Evolutionary conservation across 2,888 invertebrate genomes (phyloP).

Genomic region (Hirtodrosophila confusa): DNA sequence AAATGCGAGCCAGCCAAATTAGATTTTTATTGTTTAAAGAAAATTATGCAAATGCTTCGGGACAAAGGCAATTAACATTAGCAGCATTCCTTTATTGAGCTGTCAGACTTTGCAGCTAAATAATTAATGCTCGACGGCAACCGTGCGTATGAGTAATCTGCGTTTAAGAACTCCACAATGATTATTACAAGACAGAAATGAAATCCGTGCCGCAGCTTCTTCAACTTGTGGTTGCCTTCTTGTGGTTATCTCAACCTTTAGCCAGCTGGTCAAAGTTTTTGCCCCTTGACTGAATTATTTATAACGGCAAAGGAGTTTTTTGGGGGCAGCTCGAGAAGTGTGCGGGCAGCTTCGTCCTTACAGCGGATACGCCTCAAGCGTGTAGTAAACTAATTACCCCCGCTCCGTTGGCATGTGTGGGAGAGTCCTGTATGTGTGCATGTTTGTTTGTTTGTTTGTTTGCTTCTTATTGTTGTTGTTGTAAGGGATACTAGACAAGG

Average conservation of each 20-base stretch:
- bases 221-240: slow-evolving; percentile 57
- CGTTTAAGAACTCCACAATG: slow-evolving; percentile 64
- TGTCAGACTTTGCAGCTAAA: slow-evolving; percentile 51
- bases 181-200: slow-evolving; percentile 29
- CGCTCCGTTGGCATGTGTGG: slow-evolving; percentile 26
- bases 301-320: slow-evolving; percentile 39
- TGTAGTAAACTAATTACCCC: slow-evolving; percentile 78
- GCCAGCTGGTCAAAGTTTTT: slow-evolving; percentile 68
- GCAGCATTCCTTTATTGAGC: slow-evolving; percentile 52
- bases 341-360: slow-evolving; percentile 27
- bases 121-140: slow-evolving; percentile 61
- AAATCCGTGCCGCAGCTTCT: slow-evolving; percentile 46
- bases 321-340: slow-evolving; percentile 2
- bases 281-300: slow-evolving; percentile 67
- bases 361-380: slow-evolving; percentile 61
- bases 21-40: slow-evolving; percentile 82
- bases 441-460: slow-evolving; percentile 34
- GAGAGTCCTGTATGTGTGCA: slow-evolving; percentile 26
- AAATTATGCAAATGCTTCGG: slow-evolving; percentile 81
- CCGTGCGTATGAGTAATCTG: slow-evolving; percentile 82
- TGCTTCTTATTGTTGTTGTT: slow-evolving; percentile 31
- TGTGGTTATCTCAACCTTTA: slow-evolving; percentile 48
- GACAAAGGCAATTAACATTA: slow-evolving; percentile 73
- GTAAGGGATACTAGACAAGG: slow-evolving; percentile 44
- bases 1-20: slow-evolving; percentile 64